Evolutionary conservation across 2,888 invertebrate genomes (phyloP).

Genomic region (Cheilosia impressa): DNA sequence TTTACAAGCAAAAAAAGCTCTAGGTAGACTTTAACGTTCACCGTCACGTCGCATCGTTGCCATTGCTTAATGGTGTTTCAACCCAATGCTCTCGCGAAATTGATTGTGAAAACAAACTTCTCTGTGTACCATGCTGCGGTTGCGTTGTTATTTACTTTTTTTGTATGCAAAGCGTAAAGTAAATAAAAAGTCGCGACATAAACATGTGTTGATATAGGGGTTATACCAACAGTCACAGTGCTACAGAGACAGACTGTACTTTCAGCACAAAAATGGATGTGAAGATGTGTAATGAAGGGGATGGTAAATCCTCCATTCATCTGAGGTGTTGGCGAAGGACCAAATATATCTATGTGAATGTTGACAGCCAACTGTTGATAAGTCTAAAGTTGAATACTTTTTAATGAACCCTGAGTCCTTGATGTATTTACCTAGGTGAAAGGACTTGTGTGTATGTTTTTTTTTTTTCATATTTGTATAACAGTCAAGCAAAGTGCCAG

Average conservation of each 20-base stretch:
- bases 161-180: background rate
- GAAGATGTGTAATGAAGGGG: background rate
- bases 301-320: background rate
- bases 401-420: background rate
- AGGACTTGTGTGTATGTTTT: too few relatives aligned
- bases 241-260: background rate
- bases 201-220: background rate
- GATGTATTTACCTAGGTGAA: too few relatives aligned
- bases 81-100: constrained; percentile 7
- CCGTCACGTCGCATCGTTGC: constrained; percentile 11
- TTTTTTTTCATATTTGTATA: too few relatives aligned
- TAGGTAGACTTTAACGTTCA: background rate
- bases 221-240: background rate
- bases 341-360: background rate
- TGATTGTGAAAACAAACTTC: constrained; percentile 13
- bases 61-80: constrained; percentile 10
- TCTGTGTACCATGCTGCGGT: constrained; percentile 2
- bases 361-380: background rate
- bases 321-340: background rate
- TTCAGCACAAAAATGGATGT: background rate
- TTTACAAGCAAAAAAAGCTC: background rate
- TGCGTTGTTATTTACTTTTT: constrained; percentile 2
- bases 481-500: too few relatives aligned
- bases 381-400: background rate
- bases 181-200: background rate